Evolutionary conservation across 1,140 invertebrate genomes (phyloP).

Genomic region (Zaprionus tsacasi): DNA sequence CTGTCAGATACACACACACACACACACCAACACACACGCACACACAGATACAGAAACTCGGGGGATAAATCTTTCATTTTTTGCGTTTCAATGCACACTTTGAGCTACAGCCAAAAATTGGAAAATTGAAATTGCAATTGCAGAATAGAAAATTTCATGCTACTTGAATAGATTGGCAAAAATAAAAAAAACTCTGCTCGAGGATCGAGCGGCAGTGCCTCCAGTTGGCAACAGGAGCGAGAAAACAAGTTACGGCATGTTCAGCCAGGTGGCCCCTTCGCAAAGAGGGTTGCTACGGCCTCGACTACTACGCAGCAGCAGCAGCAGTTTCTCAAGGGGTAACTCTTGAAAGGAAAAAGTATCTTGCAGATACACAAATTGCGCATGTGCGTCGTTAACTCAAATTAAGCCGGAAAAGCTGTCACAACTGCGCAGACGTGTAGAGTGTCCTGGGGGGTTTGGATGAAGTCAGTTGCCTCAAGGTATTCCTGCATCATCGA

Average conservation of each 20-base stretch:
- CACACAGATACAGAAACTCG: conserved; percentile 2
- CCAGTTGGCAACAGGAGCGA: conserved; percentile 52
- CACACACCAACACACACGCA: conserved; percentile 14
- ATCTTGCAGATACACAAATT: conserved; percentile 25
- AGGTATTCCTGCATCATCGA: conserved; percentile 52
- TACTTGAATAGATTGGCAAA: conserved; percentile 77
- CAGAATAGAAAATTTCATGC: conserved; percentile 71
- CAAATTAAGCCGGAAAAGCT: conserved; percentile 40
- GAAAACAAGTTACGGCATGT: conserved; percentile 61
- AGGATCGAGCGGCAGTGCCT: not conserved
- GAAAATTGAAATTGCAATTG: conserved; percentile 65
- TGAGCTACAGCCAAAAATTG: conserved; percentile 70
- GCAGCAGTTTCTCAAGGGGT: conserved; percentile 38
- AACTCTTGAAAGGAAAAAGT: conserved; percentile 4
- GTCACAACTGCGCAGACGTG: conserved; percentile 43
- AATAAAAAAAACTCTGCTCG: conserved; percentile 44
- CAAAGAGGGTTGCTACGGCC: conserved; percentile 49
- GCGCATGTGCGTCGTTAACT: conserved; percentile 39
- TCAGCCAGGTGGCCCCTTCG: conserved; percentile 57
- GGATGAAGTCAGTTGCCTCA: conserved; percentile 24
- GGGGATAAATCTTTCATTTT: conserved; percentile 74
- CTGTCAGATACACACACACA: conserved; percentile 64
- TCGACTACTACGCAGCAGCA: conserved; percentile 71
- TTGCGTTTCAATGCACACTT: conserved; percentile 77
- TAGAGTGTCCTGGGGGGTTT: conserved; percentile 1